phyloP scores from a whole-genome alignment of 2,888 invertebrate species.

The Drosophila anomalata region DNA sequence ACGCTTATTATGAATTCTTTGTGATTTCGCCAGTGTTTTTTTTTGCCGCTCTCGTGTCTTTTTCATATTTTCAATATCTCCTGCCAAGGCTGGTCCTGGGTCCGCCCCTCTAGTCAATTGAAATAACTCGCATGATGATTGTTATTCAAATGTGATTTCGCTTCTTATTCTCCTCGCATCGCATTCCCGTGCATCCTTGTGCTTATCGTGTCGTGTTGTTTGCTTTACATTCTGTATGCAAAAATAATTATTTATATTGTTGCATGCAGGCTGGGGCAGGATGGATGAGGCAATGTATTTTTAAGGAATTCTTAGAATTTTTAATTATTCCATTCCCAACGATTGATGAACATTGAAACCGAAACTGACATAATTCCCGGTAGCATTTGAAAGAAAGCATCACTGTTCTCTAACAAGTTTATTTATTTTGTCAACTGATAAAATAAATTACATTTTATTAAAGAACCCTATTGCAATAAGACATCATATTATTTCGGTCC shows the following conservation, averaged over 20 bases:
- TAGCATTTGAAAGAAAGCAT: not conserved
- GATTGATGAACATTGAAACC: constrained; percentile 16
- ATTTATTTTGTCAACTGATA: not conserved
- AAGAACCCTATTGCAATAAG: not conserved
- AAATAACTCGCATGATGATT: constrained; percentile 76
- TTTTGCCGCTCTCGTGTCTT: constrained; percentile 38
- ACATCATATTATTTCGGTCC: not conserved
- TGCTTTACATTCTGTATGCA: constrained; percentile 75
- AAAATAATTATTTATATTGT: constrained; percentile 80
- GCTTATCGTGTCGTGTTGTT: constrained; percentile 61
- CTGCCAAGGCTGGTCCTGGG: not conserved
- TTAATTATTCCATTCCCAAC: constrained; percentile 15
- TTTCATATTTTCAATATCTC: constrained; percentile 75
- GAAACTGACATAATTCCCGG: not conserved
- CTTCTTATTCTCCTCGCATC: constrained; percentile 53
- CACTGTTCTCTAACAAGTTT: not conserved
- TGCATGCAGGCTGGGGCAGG: constrained; percentile 48
- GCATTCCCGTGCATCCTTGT: constrained; percentile 56
- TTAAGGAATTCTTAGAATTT: constrained; percentile 25
- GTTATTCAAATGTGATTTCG: constrained; percentile 78
- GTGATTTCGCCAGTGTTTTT: constrained; percentile 74
- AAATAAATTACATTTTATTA: not conserved
- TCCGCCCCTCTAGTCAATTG: constrained; percentile 47
- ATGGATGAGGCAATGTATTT: not conserved
- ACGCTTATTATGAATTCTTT: constrained; percentile 82